Base-by-base conservation (phyloP, 1,140 invertebrate species). In the Dinothrombium tinctorium region DNA sequence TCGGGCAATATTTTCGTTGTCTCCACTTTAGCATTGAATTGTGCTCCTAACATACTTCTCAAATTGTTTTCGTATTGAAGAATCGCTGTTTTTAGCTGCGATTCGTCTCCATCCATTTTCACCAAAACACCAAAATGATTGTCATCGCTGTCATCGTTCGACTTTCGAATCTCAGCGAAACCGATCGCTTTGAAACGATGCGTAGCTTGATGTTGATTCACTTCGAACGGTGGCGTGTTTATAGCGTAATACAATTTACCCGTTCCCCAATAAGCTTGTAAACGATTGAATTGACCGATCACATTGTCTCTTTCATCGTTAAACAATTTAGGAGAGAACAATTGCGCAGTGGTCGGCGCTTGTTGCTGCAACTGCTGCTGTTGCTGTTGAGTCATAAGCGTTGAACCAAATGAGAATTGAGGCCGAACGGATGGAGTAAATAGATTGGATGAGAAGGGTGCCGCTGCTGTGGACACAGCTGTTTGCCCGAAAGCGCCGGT, bases 191-290 rank as follows among this genome's bases (percentile, higher is more conserved):
- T 48, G 20, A 48, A 48, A n/a, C 36, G 24, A 24, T 48, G 40
- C 15, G 22, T 37, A 9, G 31, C 33, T 26, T 45, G 38, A 31
- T 40, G n/a, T 39, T 48, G 28, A 37, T 44, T 80, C 33, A 90
- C 73, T 41, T 81, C 74, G 12, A 90, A 68, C 1, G 76, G 70
- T 2, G 72, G 72, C 0, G 62, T 61, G 19, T 26, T 26, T 22
- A 21, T 60, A 15, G 69, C 71, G 55, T 81, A 86, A 53, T 74
- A 84, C 3, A 65, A 69, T 59, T 71, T 70, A 50, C 80, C 80
- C 40, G 67, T 69, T 2, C 87, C 89, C 84, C 86, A 92, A 47
- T 76, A 73, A 1, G 86, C 82, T 49, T 53, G 51, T 45, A 53
- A 25, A 19, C 31, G 32, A 48, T 53, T 43, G 41, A 53, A 52